Evolutionary conservation across 2,797 vertebrate species (phyloP).

Genomic region (Dicrostonyx torquatus): DNA sequence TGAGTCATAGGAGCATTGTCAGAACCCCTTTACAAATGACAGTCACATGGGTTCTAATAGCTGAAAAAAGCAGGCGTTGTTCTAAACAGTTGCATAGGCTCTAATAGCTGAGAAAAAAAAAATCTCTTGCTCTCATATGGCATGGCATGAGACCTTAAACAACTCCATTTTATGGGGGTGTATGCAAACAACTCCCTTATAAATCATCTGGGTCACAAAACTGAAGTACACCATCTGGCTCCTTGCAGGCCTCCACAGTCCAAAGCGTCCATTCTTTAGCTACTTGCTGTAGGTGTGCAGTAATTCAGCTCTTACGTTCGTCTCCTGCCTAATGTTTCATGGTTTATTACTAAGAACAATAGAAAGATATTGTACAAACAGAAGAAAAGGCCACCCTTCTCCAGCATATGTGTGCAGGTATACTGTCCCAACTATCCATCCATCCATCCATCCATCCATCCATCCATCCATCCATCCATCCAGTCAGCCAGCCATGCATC

Average conservation of each 20-base stretch:
- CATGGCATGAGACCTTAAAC: neutral
- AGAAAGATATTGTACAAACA: neutral
- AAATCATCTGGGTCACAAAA: neutral
- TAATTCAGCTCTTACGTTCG: neutral
- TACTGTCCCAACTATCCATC: neutral
- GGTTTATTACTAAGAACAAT: neutral
- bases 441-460: neutral
- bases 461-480: rapidly evolving
- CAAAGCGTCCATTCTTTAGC: neutral
- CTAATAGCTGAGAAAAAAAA: neutral
- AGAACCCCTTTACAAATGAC: neutral
- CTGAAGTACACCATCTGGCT: neutral
- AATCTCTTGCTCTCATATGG: neutral
- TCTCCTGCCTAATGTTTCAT: neutral
- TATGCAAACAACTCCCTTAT: neutral
- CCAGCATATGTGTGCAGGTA: neutral
- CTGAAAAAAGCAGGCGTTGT: neutral
- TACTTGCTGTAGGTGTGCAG: neutral
- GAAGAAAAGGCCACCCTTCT: neutral
- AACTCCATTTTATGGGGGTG: neutral
- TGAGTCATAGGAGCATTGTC: neutral
- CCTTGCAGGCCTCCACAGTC: neutral
- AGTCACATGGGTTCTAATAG: neutral
- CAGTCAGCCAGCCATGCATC: rapidly evolving
- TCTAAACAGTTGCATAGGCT: no score